Conservation (phyloP, 2,113 vertebrate genomes). For the Morone chrysops region DNA sequence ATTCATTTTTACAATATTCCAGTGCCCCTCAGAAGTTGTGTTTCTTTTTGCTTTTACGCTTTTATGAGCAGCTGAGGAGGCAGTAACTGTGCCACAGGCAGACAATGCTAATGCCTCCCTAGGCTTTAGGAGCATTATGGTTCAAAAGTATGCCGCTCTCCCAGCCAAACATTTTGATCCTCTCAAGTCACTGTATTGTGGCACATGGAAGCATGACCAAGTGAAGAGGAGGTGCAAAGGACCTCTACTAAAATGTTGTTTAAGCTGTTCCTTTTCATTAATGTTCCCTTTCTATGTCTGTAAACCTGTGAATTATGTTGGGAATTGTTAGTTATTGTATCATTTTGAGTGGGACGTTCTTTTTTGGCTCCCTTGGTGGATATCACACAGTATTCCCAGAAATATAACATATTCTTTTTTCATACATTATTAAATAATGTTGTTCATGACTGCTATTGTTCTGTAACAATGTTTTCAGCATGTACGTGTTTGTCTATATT, state of each 20-base stretch:
- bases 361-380: not conserved
- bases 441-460: not conserved
- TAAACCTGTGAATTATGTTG: not conserved
- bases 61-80: conserved; percentile 69
- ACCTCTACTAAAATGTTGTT: conserved; percentile 33
- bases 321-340: conserved; percentile 1
- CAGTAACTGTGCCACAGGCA: conserved; percentile 65
- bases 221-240: conserved; percentile 33
- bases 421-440: conserved; percentile 12
- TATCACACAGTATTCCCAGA: not conserved
- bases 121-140: conserved; percentile 58
- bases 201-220: conserved; percentile 35
- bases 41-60: conserved; percentile 54
- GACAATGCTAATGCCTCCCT: conserved; percentile 67
- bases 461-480: not conserved
- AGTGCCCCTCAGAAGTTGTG: conserved; percentile 57
- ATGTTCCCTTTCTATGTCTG: not conserved
- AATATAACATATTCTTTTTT: not conserved
- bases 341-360: not conserved
- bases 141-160: conserved; percentile 62
- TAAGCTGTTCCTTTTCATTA: conserved; percentile 13
- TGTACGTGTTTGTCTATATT: not conserved
- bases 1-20: conserved; percentile 45
- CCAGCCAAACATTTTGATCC: conserved; percentile 69
- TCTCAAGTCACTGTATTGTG: conserved; percentile 54